Evolutionary conservation across 2,888 invertebrate genomes (phyloP).

Genomic region (Lochmaea capreae): DNA sequence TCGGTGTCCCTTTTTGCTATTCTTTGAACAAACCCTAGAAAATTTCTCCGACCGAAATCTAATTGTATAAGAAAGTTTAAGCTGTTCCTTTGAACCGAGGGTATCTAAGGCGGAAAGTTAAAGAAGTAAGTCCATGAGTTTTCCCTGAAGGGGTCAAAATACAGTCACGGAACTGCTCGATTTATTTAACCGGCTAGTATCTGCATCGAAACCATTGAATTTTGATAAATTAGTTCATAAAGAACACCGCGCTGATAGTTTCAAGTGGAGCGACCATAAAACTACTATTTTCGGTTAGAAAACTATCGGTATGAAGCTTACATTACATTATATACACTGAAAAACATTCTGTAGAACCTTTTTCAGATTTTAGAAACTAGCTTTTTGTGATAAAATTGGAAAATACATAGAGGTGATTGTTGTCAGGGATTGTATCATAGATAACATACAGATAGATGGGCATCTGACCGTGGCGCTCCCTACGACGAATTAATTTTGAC

Average conservation of each 20-base stretch:
- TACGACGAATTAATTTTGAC: no score
- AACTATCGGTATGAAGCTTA: neutral
- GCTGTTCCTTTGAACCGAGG: slow-evolving; percentile 10
- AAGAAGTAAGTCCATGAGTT: slow-evolving; percentile 13
- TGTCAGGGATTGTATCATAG: no score
- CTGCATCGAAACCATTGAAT: slow-evolving; percentile 15
- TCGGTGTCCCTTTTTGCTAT: neutral
- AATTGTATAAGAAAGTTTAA: slow-evolving; percentile 16
- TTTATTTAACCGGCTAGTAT: slow-evolving; percentile 1
- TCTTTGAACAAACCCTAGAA: slow-evolving; percentile 5
- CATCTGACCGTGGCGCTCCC: no score
- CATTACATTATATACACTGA: neutral
- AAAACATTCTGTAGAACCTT: no score
- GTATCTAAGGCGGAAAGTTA: slow-evolving; percentile 15
- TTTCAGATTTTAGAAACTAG: neutral
- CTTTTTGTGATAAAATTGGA: neutral
- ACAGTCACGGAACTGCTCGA: neutral
- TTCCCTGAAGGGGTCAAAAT: slow-evolving; percentile 22
- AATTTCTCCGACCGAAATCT: slow-evolving; percentile 21
- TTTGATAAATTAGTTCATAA: slow-evolving; percentile 24
- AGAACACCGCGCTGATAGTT: neutral
- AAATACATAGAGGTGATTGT: no score
- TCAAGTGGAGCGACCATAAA: neutral
- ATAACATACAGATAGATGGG: no score
- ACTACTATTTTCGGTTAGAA: neutral